Conservation (phyloP, 1,140 invertebrate species). For the Psix sp. region DNA sequence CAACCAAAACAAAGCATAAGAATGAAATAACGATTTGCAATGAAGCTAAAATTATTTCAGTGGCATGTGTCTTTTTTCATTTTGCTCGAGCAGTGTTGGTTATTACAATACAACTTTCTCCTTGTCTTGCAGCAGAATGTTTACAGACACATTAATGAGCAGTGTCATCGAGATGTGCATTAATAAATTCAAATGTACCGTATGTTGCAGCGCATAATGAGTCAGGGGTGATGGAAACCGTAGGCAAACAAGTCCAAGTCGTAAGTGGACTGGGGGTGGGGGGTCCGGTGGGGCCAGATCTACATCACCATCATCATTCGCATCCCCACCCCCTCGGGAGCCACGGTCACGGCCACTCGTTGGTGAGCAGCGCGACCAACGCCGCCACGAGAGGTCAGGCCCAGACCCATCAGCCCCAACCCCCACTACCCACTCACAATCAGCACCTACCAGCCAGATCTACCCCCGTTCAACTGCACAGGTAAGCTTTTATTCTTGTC, state of each 20-base stretch:
- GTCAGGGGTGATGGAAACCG: constrained; percentile 75
- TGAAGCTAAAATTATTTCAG: no score
- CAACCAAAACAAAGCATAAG: no score
- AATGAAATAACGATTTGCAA: no score
- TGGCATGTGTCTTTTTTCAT: not conserved
- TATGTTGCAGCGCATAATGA: constrained; percentile 74
- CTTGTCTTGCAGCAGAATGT: constrained; percentile 42
- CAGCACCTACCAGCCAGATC: constrained; percentile 74
- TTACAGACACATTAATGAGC: constrained; percentile 47
- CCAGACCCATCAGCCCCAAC: constrained; percentile 67
- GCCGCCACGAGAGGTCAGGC: constrained; percentile 69
- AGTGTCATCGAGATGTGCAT: constrained; percentile 48
- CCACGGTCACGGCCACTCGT: constrained; percentile 71
- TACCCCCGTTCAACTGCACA: constrained; percentile 72
- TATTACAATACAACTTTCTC: constrained; percentile 46
- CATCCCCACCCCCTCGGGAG: constrained; percentile 72
- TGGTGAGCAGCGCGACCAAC: constrained; percentile 70
- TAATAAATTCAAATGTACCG: constrained; percentile 52
- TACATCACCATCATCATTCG: constrained; percentile 75
- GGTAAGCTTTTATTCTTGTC: constrained; percentile 56
- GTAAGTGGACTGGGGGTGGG: constrained; percentile 75
- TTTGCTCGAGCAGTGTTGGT: constrained; percentile 15
- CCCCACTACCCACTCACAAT: constrained; percentile 72
- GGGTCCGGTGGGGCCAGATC: constrained; percentile 73
- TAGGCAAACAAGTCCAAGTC: constrained; percentile 75